Evolutionary conservation across 2,888 invertebrate genomes (phyloP), one percentile per base, ranked within the genome.

Genomic region (Eudemis profundana): DNA sequence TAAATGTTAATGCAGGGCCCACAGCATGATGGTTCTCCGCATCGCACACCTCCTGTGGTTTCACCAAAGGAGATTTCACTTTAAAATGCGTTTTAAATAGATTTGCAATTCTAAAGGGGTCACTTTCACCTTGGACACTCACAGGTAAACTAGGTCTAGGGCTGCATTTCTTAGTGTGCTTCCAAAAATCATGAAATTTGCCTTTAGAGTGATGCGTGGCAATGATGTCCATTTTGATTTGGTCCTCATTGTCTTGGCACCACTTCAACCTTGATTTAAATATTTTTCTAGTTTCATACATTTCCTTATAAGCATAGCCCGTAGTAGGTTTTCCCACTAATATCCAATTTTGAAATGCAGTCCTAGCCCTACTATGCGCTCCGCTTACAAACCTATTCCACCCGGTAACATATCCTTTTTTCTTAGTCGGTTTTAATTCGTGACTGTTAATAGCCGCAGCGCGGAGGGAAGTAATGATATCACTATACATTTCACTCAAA

Each of bases 371-470:
- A 7, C 7, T 40, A 40, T 40, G 40, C 14, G 40, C 40, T 2
- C 40, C 40, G 5, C 40, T 40, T 40, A 40, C 40, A 40, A 40
- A 40, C 15, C 40, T 40, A 15, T 40, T 40, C 40, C 40, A 40
- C 5, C 40, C 40, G 3, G 40, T 40, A 40, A 40, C 15, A 2
- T 38, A 5, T 4, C 8, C 15, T 15, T 15, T 3, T 40, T 40
- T 15, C 15, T 15, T 15, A 3, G 5, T 7, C 4, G 4, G 40
- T 5, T 40, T 15, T 15, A 1, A 5, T 40, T 40, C 40, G 15
- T 15, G 15, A 15, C 40, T 40, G 7, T 40, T 15, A 40, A 40
- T 5, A 15, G 40, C 15, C 15, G 40, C 40, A 1, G 3, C 15
- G 3, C 40, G 15, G 14, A 15, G 15, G 7, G 15, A 2, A 15